Percentiles rank a stretch among this genome's conserved stretches.
phyloP scores from a whole-genome alignment of 2,888 invertebrate genomes.

The Nineta flava region DNA sequence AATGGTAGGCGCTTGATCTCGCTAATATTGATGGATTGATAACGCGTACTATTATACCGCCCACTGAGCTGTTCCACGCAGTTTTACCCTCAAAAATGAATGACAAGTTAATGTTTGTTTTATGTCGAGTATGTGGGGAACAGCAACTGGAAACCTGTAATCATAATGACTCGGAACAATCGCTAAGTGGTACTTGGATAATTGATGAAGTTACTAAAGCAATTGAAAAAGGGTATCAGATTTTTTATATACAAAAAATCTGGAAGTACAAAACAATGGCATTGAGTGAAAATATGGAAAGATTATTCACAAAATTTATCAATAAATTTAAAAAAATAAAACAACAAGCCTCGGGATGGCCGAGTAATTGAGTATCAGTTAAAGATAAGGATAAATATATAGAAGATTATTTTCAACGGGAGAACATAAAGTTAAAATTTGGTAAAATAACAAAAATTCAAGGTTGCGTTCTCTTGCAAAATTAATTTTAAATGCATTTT shows the following conservation, averaged over 20 bases:
- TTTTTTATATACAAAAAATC: conserved; percentile 19
- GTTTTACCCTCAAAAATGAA: conserved; percentile 16
- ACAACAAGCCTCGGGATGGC: conserved; percentile 17
- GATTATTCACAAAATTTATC: conserved; percentile 20
- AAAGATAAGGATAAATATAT: conserved; percentile 9
- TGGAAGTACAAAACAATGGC: conserved; percentile 19
- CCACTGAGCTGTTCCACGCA: no score
- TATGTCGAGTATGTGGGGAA: conserved; percentile 21
- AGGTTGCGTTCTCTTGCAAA: conserved; percentile 12
- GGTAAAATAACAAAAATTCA: conserved; percentile 10
- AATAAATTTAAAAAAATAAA: conserved; percentile 19
- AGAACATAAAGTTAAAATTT: conserved; percentile 9
- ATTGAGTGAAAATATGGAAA: conserved; percentile 14
- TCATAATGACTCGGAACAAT: conserved; percentile 17
- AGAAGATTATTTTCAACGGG: conserved; percentile 8
- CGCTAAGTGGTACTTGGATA: conserved; percentile 17
- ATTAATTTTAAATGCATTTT: conserved; percentile 14
- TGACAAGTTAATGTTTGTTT: conserved; percentile 19
- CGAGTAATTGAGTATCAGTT: conserved; percentile 12
- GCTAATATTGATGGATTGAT: conserved; percentile 5
- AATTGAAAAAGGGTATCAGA: conserved; percentile 17
- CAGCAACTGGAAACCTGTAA: conserved; percentile 15
- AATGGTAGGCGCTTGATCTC: not conserved
- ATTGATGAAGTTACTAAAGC: conserved; percentile 21
- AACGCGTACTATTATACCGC: no score